phyloP scores from a whole-genome alignment of 92 coral and sea anemone species.

The Epizoanthus scotinus region DNA sequence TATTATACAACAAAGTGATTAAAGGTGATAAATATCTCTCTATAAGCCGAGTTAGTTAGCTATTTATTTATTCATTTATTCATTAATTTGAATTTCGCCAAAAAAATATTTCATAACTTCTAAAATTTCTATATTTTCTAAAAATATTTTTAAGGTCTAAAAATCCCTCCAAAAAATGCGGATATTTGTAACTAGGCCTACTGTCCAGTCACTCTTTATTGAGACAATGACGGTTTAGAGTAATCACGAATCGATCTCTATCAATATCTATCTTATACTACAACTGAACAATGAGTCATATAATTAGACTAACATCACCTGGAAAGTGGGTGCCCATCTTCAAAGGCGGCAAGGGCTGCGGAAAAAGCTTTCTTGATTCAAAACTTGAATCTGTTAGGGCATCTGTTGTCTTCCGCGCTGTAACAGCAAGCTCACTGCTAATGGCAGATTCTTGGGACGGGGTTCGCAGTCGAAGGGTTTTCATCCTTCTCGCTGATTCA shows the following conservation, averaged over 20 bases:
- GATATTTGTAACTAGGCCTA: no score
- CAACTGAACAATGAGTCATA: not conserved
- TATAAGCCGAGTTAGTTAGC: no score
- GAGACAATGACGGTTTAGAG: not conserved
- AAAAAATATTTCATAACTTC: no score
- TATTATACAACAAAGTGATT: no score
- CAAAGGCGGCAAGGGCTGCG: not conserved
- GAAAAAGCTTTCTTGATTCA: not conserved
- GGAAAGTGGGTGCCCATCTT: not conserved
- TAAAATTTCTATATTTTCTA: no score
- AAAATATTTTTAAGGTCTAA: no score
- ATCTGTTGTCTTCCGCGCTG: not conserved
- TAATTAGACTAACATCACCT: not conserved
- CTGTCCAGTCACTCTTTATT: no score
- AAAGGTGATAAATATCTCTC: no score
- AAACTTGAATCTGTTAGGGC: not conserved
- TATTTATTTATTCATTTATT: no score
- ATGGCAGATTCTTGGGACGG: conserved; percentile 2
- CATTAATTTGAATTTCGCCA: no score
- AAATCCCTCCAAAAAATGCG: no score
- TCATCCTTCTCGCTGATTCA: not conserved
- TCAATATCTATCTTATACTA: not conserved
- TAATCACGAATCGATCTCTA: not conserved
- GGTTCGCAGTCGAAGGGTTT: not conserved
- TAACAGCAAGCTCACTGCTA: not conserved